phyloP scores from a whole-genome alignment of 2,113 vertebrate species.

The Erythrocebus patas region DNA sequence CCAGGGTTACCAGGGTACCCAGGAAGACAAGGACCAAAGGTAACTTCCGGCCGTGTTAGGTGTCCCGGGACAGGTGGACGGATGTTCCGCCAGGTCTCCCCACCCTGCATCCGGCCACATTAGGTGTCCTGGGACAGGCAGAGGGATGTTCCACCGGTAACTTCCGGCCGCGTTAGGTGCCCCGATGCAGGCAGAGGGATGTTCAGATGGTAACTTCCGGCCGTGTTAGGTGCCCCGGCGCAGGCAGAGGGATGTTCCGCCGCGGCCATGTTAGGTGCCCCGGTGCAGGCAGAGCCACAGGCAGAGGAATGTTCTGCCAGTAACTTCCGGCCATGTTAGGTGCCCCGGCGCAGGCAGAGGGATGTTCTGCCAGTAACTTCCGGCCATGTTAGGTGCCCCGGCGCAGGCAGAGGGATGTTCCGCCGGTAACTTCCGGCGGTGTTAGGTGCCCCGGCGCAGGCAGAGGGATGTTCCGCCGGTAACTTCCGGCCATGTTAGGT shows the following conservation, averaged over 20 bases:
- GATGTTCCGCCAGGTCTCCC: background rate
- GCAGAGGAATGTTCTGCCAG: rapidly evolving
- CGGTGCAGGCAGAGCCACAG: too few species aligned
- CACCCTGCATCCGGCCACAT: rapidly evolving
- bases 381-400: background rate
- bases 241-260: too few species aligned
- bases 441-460: rapidly evolving
- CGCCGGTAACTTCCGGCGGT: background rate
- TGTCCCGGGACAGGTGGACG: too few species aligned
- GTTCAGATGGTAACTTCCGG: too few species aligned
- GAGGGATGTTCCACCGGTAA: rapidly evolving
- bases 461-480: too few species aligned
- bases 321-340: background rate
- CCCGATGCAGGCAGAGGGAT: too few species aligned
- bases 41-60: slow-evolving; percentile 39
- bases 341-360: too few species aligned
- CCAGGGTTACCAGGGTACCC: slow-evolving; percentile 96
- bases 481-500: background rate
- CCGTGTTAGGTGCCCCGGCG: too few species aligned
- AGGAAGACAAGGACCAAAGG: slow-evolving; percentile 97
- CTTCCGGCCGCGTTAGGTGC: background rate
- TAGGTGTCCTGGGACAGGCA: background rate
- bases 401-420: too few species aligned
- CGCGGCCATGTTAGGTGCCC: too few species aligned
- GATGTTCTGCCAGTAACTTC: too few species aligned